Conservation (phyloP, 2,797 vertebrate species). For the Steatocranus sp. region DNA sequence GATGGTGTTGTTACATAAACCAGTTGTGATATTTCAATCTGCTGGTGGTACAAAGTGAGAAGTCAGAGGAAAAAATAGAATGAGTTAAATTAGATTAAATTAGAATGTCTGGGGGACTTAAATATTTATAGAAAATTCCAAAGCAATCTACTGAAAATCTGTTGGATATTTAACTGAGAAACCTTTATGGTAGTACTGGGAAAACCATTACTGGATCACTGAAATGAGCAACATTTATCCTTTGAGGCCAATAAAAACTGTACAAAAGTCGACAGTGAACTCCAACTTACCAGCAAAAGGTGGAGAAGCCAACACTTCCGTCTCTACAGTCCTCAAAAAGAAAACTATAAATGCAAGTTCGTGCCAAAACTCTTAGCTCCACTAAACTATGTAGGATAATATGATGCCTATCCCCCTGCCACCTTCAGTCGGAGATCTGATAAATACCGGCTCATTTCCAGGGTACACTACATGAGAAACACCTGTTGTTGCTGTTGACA, state of each 20-base stretch:
- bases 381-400: neutral
- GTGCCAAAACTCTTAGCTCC: neutral
- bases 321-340: neutral
- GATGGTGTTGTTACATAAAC: neutral
- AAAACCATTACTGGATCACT: neutral
- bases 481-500: neutral
- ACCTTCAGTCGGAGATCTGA: neutral
- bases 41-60: neutral
- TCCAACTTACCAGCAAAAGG: neutral
- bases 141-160: neutral
- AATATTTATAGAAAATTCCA: neutral
- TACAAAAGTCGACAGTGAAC: neutral
- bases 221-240: neutral
- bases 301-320: neutral
- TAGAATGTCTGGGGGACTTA: neutral
- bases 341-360: neutral
- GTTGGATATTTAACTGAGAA: neutral
- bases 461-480: slow-evolving; percentile 8
- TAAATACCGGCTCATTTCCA: slow-evolving; percentile 22
- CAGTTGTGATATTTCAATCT: neutral
- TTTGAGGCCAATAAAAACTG: neutral
- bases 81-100: neutral
- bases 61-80: neutral
- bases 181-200: neutral
- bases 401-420: neutral